Conservation (phyloP, 2,113 vertebrate species). For the Takifugu flavidus region DNA sequence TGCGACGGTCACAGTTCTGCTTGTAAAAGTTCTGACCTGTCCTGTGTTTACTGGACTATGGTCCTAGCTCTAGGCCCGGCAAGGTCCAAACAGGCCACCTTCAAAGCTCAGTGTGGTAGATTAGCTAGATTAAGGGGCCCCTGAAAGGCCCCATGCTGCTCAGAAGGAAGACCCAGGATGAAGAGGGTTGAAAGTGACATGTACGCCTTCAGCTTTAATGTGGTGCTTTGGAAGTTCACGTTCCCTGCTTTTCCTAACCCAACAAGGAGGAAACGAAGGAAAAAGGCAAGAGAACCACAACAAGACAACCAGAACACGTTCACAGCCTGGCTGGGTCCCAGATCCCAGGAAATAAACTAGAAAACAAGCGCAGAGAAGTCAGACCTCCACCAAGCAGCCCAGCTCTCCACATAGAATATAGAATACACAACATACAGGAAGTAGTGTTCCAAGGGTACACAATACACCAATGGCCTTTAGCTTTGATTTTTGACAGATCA, state of each 20-base stretch:
- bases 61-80: constrained; percentile 61
- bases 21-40: constrained; percentile 23
- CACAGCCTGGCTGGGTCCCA: too few species aligned
- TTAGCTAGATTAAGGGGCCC: constrained; percentile 93
- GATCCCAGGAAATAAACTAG: constrained; percentile 1
- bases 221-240: neutral
- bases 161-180: constrained; percentile 84
- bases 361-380: too few species aligned
- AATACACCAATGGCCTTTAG: too few species aligned
- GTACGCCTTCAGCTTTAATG: constrained; percentile 78
- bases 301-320: too few species aligned
- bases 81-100: constrained; percentile 83
- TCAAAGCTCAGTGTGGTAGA: constrained; percentile 90
- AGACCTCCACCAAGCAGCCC: too few species aligned
- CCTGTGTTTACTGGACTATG: constrained; percentile 37
- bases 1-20: constrained; percentile 16
- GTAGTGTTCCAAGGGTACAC: too few species aligned
- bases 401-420: too few species aligned
- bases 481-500: too few species aligned
- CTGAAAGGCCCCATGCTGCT: constrained; percentile 89
- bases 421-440: too few species aligned
- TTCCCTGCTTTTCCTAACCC: constrained; percentile 10
- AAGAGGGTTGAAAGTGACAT: constrained; percentile 83
- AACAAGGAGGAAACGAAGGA: constrained; percentile 1
- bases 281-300: too few species aligned